Base-by-base conservation (phyloP, 2,888 invertebrate genomes). In the Acleris sparsana region DNA sequence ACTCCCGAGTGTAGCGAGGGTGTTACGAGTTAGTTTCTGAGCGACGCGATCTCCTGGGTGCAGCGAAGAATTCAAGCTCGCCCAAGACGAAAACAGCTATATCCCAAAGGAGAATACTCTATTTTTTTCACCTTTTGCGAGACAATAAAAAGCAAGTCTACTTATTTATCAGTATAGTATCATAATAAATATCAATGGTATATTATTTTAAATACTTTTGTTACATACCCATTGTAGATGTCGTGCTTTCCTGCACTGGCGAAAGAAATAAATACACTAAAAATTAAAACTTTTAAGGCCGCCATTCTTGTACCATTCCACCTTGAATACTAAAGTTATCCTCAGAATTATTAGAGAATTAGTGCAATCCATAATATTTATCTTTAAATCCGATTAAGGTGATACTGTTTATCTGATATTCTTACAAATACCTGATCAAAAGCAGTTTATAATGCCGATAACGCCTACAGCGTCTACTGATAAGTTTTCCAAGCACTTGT, bases 141-240 rank as follows among this genome's bases (percentile, higher is more conserved):
- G n/a, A n/a, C n/a, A n/a, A n/a, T n/a, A n/a, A n/a, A n/a, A n/a
- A n/a, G n/a, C n/a, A n/a, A n/a, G n/a, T n/a, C n/a, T n/a, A n/a
- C n/a, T n/a, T n/a, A n/a, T n/a, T n/a, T n/a, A n/a, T n/a, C n/a
- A n/a, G n/a, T n/a, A n/a, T n/a, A n/a, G n/a, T n/a, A n/a, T n/a
- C 33, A 9, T 33, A 33, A 33, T 9, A 4, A 33, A 33, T 25
- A 7, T 6, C 9, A 33, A 33, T 0, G 39, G 39, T 39, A 1
- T 9, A 17, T 49, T 0, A 20, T 49, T 49, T 17, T 22, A 56
- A 17, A 25, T 46, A 46, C 9, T 25, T n/a, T 46, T 9, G 6
- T 6, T n/a, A 68, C 71, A 20, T 73, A 80, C 80, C 80, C 76
- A 22, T 71, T 53, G 48, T 75, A 73, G 20, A 70, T 63, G 33